These are phyloP conservation scores for Maniola jurtina DNA, from an alignment of 1,140 invertebrate genomes.

Conservation along the genomic window DNA sequence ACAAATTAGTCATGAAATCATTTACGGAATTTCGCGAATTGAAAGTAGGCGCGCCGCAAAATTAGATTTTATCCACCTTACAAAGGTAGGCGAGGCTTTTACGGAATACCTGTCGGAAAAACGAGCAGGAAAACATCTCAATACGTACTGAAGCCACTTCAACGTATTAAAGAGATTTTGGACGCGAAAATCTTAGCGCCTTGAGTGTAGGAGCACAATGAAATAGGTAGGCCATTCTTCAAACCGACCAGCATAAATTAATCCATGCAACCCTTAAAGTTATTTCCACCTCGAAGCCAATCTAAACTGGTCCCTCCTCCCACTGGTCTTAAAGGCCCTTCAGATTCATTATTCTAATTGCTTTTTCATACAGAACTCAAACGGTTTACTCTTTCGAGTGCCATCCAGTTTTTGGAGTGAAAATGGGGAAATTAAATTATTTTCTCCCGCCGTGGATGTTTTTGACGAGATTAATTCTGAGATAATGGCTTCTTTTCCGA, in stretches of 20 bases:
- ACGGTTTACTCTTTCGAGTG: slow-evolving; percentile 65
- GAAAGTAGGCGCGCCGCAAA: neutral
- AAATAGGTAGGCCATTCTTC: slow-evolving; percentile 38
- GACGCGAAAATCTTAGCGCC: slow-evolving; percentile 59
- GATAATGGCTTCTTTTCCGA: slow-evolving; percentile 45
- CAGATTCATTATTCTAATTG: slow-evolving; percentile 76
- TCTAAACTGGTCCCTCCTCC: slow-evolving; percentile 33
- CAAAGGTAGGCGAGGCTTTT: neutral
- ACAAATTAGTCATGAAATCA: no score
- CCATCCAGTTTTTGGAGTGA: slow-evolving; percentile 52
- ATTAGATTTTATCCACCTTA: slow-evolving; percentile 1
- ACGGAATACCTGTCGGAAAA: slow-evolving; percentile 56
- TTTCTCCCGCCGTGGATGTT: slow-evolving; percentile 48
- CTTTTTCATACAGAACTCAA: slow-evolving; percentile 68
- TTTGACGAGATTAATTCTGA: slow-evolving; percentile 59
- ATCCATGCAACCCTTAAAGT: slow-evolving; percentile 17
- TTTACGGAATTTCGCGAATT: no score
- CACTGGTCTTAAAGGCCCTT: slow-evolving; percentile 44
- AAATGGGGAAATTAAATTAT: slow-evolving; percentile 73
- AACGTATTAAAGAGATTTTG: slow-evolving; percentile 64
- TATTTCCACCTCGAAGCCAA: slow-evolving; percentile 6
- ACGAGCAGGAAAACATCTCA: slow-evolving; percentile 36
- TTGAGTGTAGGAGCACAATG: slow-evolving; percentile 37
- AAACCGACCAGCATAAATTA: slow-evolving; percentile 31
- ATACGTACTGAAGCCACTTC: slow-evolving; percentile 49